Conservation (phyloP, 2,888 invertebrate species). For the Sclerodermus sp. region DNA sequence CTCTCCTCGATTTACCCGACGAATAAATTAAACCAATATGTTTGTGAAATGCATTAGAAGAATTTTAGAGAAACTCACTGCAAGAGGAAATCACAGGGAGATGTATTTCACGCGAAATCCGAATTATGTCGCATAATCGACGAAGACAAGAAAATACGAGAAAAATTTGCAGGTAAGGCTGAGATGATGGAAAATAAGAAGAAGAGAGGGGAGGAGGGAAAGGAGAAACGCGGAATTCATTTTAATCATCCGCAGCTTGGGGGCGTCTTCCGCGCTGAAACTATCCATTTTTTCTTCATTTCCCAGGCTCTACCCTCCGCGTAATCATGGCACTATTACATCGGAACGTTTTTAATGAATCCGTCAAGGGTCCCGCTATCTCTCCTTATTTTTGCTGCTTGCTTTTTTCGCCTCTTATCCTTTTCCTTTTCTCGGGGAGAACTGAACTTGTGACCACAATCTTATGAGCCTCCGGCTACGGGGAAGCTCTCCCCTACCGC, state of each 20-base stretch:
- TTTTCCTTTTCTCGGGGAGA: slow-evolving; percentile 8
- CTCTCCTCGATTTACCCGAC: too few relatives aligned
- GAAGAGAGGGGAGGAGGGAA: too few relatives aligned
- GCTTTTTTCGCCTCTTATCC: slow-evolving; percentile 1
- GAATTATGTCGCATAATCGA: too few relatives aligned
- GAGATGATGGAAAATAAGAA: background rate
- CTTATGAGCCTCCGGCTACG: slow-evolving; percentile 33
- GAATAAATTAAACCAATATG: too few relatives aligned
- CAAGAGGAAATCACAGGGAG: too few relatives aligned
- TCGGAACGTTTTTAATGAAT: slow-evolving; percentile 47
- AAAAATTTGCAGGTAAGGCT: too few relatives aligned
- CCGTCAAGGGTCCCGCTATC: slow-evolving; percentile 34
- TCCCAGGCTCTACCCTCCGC: slow-evolving; percentile 20
- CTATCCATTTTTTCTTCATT: slow-evolving; percentile 21
- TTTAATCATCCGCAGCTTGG: slow-evolving; percentile 23
- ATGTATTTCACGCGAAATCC: too few relatives aligned
- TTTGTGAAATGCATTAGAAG: too few relatives aligned
- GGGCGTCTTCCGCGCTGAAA: too few relatives aligned
- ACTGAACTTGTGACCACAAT: slow-evolving; percentile 22
- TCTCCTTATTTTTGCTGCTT: slow-evolving; percentile 6
- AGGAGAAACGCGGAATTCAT: slow-evolving; percentile 23
- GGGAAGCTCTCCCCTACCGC: slow-evolving; percentile 19
- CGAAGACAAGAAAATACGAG: too few relatives aligned
- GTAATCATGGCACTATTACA: slow-evolving; percentile 43
- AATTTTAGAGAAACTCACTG: too few relatives aligned